Evolutionary conservation across 1,140 invertebrate species (phyloP).

Genomic region (Psix sp.): DNA sequence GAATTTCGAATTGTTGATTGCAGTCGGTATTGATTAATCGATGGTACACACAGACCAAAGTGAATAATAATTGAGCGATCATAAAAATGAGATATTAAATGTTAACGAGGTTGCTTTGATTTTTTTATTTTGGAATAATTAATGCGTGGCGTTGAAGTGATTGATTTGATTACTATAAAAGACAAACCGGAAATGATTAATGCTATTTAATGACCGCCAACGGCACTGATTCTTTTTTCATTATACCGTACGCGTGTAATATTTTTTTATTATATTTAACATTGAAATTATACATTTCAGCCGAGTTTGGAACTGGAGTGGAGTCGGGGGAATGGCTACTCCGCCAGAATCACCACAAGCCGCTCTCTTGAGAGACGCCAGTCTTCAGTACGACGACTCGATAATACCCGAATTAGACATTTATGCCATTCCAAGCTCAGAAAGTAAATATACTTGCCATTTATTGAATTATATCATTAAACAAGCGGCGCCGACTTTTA

Average conservation of each 20-base stretch:
- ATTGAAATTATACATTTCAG: slow-evolving; percentile 62
- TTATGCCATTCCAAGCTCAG: slow-evolving; percentile 93
- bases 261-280: not conserved
- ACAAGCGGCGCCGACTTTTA: not conserved
- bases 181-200: no score
- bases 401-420: slow-evolving; percentile 97
- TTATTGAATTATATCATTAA: slow-evolving; percentile 16
- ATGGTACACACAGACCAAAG: slow-evolving; percentile 8
- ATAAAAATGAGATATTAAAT: slow-evolving; percentile 8
- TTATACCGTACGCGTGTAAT: no score
- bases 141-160: not conserved
- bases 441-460: slow-evolving; percentile 76
- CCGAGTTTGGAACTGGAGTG: slow-evolving; percentile 80
- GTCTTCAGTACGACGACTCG: slow-evolving; percentile 84
- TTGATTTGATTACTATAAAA: no score
- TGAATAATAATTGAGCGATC: slow-evolving; percentile 14
- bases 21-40: slow-evolving; percentile 18
- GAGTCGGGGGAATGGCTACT: slow-evolving; percentile 80
- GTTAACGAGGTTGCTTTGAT: slow-evolving; percentile 4
- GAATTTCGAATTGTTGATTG: slow-evolving; percentile 15
- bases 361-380: slow-evolving; percentile 79
- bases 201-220: no score
- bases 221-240: no score
- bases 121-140: not conserved
- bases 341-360: slow-evolving; percentile 93